A percentile compares a stretch with the other conserved stretches of the same genome.
Evolutionary conservation across 2,113 vertebrate species (phyloP).

Genomic region (Dromiciops gliroides): DNA sequence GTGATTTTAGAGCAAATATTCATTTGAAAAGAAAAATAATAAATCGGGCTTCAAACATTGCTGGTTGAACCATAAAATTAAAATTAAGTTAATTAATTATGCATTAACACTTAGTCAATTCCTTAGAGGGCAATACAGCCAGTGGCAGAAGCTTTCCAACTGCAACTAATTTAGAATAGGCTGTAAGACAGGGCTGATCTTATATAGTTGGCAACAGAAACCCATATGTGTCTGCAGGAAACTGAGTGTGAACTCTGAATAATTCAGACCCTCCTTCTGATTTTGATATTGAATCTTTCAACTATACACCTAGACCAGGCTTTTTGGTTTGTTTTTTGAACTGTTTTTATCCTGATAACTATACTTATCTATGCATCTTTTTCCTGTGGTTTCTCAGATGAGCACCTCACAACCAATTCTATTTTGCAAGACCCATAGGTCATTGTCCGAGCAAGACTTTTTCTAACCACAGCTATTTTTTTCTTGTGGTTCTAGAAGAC

Average conservation of each 20-base stretch:
- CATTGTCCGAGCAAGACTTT: not conserved
- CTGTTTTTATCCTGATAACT: not conserved
- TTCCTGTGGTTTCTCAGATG: not conserved
- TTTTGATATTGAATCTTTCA: not conserved
- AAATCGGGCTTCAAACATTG: not conserved
- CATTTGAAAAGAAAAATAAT: conserved; percentile 19
- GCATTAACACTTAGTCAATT: not conserved
- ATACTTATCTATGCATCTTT: not conserved
- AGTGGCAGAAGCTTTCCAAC: not conserved
- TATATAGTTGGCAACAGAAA: not conserved
- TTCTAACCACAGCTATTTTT: not conserved
- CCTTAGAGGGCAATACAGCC: not conserved
- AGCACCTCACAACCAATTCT: not conserved
- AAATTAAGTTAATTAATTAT: not conserved
- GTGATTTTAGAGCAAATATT: not conserved
- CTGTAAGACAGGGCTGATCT: not conserved
- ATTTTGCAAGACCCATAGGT: not conserved
- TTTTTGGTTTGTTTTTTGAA: not conserved
- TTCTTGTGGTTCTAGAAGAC: not conserved
- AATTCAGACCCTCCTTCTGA: not conserved
- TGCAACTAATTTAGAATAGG: not conserved
- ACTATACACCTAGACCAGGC: not conserved
- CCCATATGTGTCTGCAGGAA: not conserved
- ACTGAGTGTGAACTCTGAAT: not conserved
- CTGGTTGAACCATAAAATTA: not conserved